Base-by-base conservation (phyloP, 37 sponge, comb jelly and placozoan genomes). In the Agelas oroides region DNA sequence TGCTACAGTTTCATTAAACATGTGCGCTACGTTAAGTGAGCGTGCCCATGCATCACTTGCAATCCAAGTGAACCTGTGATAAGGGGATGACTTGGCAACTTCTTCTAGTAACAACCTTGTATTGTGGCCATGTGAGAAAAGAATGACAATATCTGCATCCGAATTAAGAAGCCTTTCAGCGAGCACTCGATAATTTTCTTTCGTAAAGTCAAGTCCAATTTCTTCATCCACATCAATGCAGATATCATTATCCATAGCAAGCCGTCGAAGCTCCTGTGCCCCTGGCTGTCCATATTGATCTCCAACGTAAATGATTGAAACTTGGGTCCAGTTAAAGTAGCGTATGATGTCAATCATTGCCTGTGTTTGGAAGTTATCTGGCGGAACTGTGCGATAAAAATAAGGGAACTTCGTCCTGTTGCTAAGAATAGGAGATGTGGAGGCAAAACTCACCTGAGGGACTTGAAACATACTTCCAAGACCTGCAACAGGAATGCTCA, bases 361-460 rank as follows among this genome's bases (percentile, higher is more conserved):
- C n/a, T 18, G 31, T 13, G 87, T 84, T 38, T 95, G 90, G 32
- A 89, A 53, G 40, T 75, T 73, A 52, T 95, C 92, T 23, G 95
- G 58, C 0, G 92, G 86, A 1, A 95, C 63, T 17, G 95, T 92
- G 27, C 95, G 92, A 59, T 80, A 77, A 71, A 95, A 95, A 30
- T 81, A 95, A 2, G 32, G 31, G 76, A 88, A 95, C n/a, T 68
- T 41, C 3, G 85, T 71, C 13, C 85, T 46, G 56, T 95, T 85
- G 56, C 86, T 92, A 19, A 95, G 89, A 21, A 76, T 41, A 17
- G 87, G 61, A 14, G 80, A 77, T n/a, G 95, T 74, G 14, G 92
- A 92, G 63, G 90, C 71, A 59, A 88, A 95, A 67, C 95, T 92
- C 27, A 95, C 71, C 75, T 86, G 89, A 5, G 95, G 89, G 28